phyloP scores from a whole-genome alignment of 2,888 invertebrate genomes.

The Oxyscelio sp. region DNA sequence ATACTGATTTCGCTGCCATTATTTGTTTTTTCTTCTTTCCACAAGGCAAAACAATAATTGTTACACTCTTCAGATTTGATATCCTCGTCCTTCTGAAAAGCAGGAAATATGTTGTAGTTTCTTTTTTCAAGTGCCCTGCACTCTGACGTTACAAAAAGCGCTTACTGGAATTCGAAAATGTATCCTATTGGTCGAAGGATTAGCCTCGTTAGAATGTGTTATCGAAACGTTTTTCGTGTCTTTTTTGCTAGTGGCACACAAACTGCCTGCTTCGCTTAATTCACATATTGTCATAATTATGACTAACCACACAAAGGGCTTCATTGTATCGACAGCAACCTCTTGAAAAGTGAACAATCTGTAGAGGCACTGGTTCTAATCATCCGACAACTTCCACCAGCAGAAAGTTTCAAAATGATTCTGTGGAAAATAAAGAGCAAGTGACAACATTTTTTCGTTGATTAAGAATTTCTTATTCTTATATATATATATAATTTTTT shows the following conservation, averaged over 20 bases:
- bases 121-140: too few relatives aligned
- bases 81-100: conserved; percentile 80
- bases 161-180: conserved; percentile 77
- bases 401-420: conserved; percentile 26
- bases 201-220: conserved; percentile 75
- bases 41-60: conserved; percentile 93
- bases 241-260: conserved; percentile 83
- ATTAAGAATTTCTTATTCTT: too few relatives aligned
- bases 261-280: conserved; percentile 77
- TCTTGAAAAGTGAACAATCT: conserved; percentile 50
- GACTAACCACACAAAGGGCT: conserved; percentile 48
- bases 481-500: too few relatives aligned
- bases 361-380: conserved; percentile 55
- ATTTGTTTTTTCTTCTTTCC: conserved; percentile 90
- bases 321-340: conserved; percentile 54
- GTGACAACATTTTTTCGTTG: too few relatives aligned
- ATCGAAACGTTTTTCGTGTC: conserved; percentile 80
- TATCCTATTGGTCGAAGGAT: conserved; percentile 80
- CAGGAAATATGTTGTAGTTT: too few relatives aligned
- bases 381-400: conserved; percentile 29
- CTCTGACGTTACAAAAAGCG: not conserved
- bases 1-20: conserved; percentile 90
- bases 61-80: conserved; percentile 82
- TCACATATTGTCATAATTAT: conserved; percentile 57
- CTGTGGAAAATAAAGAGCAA: not conserved